These are phyloP conservation scores for Agrotis exclamationis DNA, from an alignment of 2,888 invertebrate species.

Conservation along the genomic window DNA sequence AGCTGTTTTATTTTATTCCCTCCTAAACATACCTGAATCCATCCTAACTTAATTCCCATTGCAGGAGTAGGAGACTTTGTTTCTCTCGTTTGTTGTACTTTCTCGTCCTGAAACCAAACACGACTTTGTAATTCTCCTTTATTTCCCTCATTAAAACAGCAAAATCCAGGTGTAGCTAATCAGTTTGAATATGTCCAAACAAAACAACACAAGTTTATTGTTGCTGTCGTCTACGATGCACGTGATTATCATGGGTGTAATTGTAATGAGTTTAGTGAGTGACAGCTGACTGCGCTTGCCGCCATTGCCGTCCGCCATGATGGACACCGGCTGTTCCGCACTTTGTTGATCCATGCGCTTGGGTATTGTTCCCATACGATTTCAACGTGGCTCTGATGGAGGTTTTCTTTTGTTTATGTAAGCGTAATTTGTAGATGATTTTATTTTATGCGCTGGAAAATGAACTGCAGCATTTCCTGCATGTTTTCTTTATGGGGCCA, in stretches of 20 bases:
- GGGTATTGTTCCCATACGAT: slow-evolving; percentile 45
- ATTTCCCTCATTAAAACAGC: not conserved
- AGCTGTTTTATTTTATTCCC: too few species aligned
- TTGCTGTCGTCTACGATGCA: slow-evolving; percentile 57
- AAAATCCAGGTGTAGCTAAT: slow-evolving; percentile 62
- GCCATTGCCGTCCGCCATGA: slow-evolving; percentile 51
- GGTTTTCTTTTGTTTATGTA: slow-evolving; percentile 9
- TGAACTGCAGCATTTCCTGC: not conserved
- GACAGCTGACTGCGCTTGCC: slow-evolving; percentile 68
- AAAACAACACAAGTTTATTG: slow-evolving; percentile 49
- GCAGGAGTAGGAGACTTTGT: slow-evolving; percentile 88
- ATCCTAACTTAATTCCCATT: slow-evolving; percentile 95
- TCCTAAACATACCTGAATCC: slow-evolving; percentile 92
- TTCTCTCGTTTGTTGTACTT: slow-evolving; percentile 77
- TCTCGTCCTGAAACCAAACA: slow-evolving; percentile 82
- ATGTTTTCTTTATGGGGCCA: too few species aligned
- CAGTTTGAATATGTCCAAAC: slow-evolving; percentile 41
- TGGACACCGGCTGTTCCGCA: slow-evolving; percentile 69
- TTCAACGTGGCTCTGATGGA: slow-evolving; percentile 18
- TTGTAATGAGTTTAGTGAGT: slow-evolving; percentile 59
- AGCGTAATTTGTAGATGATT: not conserved
- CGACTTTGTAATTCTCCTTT: slow-evolving; percentile 19
- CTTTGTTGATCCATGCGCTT: slow-evolving; percentile 42
- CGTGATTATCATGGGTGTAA: slow-evolving; percentile 64
- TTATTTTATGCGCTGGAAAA: not conserved